Evolutionary conservation across 1,140 invertebrate species (phyloP), one percentile per base, ranked within the genome.

Genomic region (Melipona quadrifasciata): DNA sequence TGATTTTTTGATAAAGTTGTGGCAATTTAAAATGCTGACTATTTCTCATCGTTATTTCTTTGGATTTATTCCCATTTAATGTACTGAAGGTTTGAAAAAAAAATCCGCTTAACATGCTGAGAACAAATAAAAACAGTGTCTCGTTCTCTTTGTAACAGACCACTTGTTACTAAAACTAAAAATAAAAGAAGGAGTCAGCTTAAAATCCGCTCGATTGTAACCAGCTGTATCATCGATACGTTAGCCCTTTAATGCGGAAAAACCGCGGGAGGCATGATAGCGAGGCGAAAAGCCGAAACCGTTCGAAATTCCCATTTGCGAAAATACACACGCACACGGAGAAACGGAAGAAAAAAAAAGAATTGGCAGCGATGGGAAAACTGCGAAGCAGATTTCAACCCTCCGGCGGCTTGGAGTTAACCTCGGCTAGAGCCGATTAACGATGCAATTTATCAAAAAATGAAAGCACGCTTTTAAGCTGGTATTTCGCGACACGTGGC

Each of bases 361-460:
- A 16, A 61, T 76, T 57, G 34, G 39, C 65, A 74, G 55, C 72
- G 80, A 61, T 21, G 74, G 68, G 24, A 24, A 55, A 77, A 78
- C 64, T 77, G 78, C 19, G 73, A 76, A 81, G 87, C 88, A 89
- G 87, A 89, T 89, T 89, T 89, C 68, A 89, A 81, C 88, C 81
- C 88, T 81, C 87, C 73, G 81, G 81, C 86, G 71, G 71, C 53
- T 64, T 39, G 77, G 51, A 67, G 72, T 78, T 87, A 86, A 85
- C 90, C 85, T 85, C 86, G 78, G 77, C 88, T 88, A 87, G 80
- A 89, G 88, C 91, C 91, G 92, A 92, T 93, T 92, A 92, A 86
- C 88, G 82, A 79, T 80, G 87, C 89, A 87, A 93, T 93, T 92
- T 92, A 91, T 93, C 91, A 92, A 92, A 92, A 92, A 93, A 92